Evolutionary conservation across 2,888 invertebrate species (phyloP).

Genomic region (Digitonthophagus gazella): DNA sequence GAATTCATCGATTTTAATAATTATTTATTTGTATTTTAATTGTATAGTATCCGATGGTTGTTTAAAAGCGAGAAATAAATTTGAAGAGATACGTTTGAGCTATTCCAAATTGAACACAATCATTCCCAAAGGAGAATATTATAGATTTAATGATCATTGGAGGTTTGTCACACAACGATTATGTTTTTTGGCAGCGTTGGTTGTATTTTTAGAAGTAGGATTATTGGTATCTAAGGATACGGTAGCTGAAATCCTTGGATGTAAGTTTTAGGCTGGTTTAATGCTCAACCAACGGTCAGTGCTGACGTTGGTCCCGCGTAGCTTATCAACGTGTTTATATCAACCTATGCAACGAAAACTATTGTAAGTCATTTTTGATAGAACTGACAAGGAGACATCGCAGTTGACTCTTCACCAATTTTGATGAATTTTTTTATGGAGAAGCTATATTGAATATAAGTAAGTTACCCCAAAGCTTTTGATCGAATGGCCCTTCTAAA

Average conservation of each 20-base stretch:
- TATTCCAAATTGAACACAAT: slow-evolving; percentile 64
- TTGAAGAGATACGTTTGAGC: slow-evolving; percentile 55
- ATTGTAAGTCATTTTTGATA: too few relatives aligned
- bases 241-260: slow-evolving; percentile 73
- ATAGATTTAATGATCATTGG: slow-evolving; percentile 88
- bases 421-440: too few relatives aligned
- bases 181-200: slow-evolving; percentile 73
- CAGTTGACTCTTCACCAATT: too few relatives aligned
- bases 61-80: slow-evolving; percentile 30
- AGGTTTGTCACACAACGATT: slow-evolving; percentile 76
- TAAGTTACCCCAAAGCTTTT: too few relatives aligned
- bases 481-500: too few relatives aligned
- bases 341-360: too few relatives aligned
- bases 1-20: slow-evolving; percentile 19
- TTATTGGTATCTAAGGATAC: slow-evolving; percentile 71
- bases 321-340: too few relatives aligned
- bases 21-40: slow-evolving; percentile 4
- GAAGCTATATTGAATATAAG: too few relatives aligned
- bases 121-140: slow-evolving; percentile 77
- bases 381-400: too few relatives aligned
- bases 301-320: too few relatives aligned
- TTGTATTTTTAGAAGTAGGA: slow-evolving; percentile 78
- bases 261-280: slow-evolving; percentile 61
- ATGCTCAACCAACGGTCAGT: too few relatives aligned
- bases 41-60: slow-evolving; percentile 27